Percentiles rank a stretch among this genome's conserved stretches.
Conservation (phyloP, 2,797 vertebrate genomes). For the Enteromius afrohamiltoni region DNA sequence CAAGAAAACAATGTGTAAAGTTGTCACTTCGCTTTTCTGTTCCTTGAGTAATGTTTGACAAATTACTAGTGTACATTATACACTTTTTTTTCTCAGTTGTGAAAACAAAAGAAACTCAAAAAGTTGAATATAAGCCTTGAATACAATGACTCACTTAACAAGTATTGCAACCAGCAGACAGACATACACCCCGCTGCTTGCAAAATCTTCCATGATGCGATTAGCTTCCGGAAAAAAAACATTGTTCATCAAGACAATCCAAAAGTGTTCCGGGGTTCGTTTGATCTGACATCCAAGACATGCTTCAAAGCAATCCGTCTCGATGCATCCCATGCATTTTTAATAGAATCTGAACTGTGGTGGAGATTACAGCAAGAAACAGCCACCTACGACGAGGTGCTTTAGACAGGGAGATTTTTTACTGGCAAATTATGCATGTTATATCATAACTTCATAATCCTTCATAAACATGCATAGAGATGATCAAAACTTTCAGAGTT, state of each 20-base stretch:
- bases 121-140: not conserved
- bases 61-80: not conserved
- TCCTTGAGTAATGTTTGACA: constrained; percentile 4
- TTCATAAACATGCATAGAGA: constrained; percentile 4
- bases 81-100: not conserved
- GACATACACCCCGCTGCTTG: not conserved
- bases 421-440: not conserved
- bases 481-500: constrained; percentile 5
- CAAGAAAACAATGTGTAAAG: constrained; percentile 7
- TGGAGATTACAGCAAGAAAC: constrained; percentile 31
- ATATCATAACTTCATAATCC: not conserved
- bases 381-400: constrained; percentile 10
- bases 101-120: not conserved
- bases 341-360: constrained; percentile 9
- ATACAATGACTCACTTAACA: not conserved
- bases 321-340: constrained; percentile 35
- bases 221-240: not conserved
- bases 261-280: constrained; percentile 14
- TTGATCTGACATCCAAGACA: constrained; percentile 35
- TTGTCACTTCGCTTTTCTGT: not conserved
- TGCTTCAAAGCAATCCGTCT: constrained; percentile 38
- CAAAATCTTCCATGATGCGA: not conserved
- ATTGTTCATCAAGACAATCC: constrained; percentile 36
- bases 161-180: not conserved
- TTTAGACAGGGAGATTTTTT: constrained; percentile 12